Conservation (phyloP, 1,140 invertebrate genomes). For the Pseudomyrmex concolor region DNA sequence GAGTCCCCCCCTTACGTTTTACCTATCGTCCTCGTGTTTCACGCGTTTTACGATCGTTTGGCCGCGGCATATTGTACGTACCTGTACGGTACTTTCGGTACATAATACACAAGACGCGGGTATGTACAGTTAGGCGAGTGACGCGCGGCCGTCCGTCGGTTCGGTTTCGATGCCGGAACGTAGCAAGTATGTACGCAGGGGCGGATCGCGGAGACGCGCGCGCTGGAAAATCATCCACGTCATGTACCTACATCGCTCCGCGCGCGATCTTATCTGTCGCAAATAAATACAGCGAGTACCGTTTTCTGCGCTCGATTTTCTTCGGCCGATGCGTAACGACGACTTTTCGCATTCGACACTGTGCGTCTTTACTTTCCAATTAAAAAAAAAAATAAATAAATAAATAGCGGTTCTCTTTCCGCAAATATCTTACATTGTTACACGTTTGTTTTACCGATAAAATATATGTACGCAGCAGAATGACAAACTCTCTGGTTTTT, state of each 20-base stretch:
- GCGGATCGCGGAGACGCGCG: slow-evolving; percentile 23
- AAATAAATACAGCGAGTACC: slow-evolving; percentile 43
- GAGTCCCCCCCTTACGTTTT: slow-evolving; percentile 51
- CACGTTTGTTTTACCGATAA: too few species aligned
- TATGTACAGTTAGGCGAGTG: slow-evolving; percentile 82
- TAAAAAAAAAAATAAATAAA: too few species aligned
- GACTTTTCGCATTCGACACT: slow-evolving; percentile 16
- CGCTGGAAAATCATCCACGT: slow-evolving; percentile 28
- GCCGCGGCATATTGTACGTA: slow-evolving; percentile 51
- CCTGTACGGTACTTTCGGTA: slow-evolving; percentile 68
- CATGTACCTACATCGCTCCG: neutral
- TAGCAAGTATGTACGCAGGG: slow-evolving; percentile 67
- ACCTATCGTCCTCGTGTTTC: slow-evolving; percentile 67
- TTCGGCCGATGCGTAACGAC: slow-evolving; percentile 1
- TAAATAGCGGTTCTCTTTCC: too few species aligned
- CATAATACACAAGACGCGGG: slow-evolving; percentile 71
- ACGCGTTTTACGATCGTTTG: slow-evolving; percentile 73
- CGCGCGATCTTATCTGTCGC: slow-evolving; percentile 14
- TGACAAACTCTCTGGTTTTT: too few species aligned
- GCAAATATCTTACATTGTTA: too few species aligned
- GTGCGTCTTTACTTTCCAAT: neutral
- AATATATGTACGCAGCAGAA: too few species aligned
- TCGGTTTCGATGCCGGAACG: slow-evolving; percentile 78
- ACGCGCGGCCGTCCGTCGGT: slow-evolving; percentile 68
- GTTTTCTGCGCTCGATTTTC: slow-evolving; percentile 46